These are phyloP conservation scores for Pemphigus obesinymphae DNA, from an alignment of 1,140 invertebrate genomes.

Conservation along the genomic window DNA sequence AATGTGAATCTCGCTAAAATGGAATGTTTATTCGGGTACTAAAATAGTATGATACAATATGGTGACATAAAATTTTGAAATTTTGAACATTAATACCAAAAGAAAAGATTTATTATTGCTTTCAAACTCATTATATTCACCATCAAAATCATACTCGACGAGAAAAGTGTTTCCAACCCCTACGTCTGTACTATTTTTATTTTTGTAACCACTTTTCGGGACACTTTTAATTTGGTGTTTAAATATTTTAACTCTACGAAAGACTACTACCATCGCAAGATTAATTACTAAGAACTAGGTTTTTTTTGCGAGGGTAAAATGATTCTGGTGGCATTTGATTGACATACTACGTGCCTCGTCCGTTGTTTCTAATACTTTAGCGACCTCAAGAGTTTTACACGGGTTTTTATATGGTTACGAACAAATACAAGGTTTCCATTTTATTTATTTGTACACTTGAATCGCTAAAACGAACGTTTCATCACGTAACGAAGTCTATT, in stretches of 20 bases:
- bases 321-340: constrained; percentile 10
- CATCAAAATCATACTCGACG: too few relatives aligned
- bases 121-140: too few relatives aligned
- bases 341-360: constrained; percentile 37
- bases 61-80: too few relatives aligned
- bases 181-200: too few relatives aligned
- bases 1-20: too few relatives aligned
- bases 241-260: neutral
- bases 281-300: neutral
- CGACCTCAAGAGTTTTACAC: neutral
- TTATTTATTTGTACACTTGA: constrained; percentile 14
- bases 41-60: too few relatives aligned
- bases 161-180: too few relatives aligned
- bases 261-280: neutral
- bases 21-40: too few relatives aligned
- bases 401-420: neutral
- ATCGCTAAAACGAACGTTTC: constrained; percentile 26
- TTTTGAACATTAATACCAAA: too few relatives aligned
- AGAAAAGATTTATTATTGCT: too few relatives aligned
- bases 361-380: constrained; percentile 14
- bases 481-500: constrained; percentile 32
- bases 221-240: neutral
- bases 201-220: too few relatives aligned
- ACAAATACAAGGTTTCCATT: constrained; percentile 2
- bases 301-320: neutral